A percentile compares a stretch with the other conserved stretches of the same genome.
Evolutionary conservation across 2,888 invertebrate genomes (phyloP).

Genomic region (Nezara viridula): DNA sequence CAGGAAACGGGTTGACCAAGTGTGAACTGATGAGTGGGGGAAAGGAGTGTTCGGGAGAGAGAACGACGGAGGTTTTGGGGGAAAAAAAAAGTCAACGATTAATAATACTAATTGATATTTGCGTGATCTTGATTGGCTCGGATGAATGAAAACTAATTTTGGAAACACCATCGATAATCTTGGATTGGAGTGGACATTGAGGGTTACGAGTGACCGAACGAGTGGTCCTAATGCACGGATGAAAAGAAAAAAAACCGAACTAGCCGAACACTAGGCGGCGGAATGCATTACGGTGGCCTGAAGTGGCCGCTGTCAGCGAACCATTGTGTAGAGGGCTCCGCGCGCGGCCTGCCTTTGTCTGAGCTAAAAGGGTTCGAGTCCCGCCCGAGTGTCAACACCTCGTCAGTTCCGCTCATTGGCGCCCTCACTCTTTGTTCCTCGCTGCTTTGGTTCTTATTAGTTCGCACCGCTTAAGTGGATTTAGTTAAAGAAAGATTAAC

Average conservation of each 20-base stretch:
- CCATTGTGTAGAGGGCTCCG: neutral
- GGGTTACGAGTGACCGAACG: neutral
- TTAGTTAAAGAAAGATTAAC: neutral
- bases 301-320: neutral
- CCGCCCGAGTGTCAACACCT: neutral
- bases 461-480: neutral
- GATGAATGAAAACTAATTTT: too few species aligned
- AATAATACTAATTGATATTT: too few species aligned
- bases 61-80: too few species aligned
- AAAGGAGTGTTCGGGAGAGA: too few species aligned
- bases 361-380: neutral
- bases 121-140: too few species aligned
- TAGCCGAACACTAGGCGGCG: neutral
- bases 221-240: neutral
- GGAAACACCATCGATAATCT: too few species aligned
- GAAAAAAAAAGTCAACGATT: too few species aligned
- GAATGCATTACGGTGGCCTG: neutral
- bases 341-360: neutral
- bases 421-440: neutral
- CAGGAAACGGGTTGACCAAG: too few species aligned
- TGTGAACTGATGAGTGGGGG: too few species aligned
- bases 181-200: too few species aligned
- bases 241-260: neutral
- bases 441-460: neutral
- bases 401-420: neutral